A percentile compares a stretch with the other conserved stretches of the same genome.
These are phyloP conservation scores for Styela clava DNA, from an alignment of 23 tunicate genomes.

Conservation along the genomic window DNA sequence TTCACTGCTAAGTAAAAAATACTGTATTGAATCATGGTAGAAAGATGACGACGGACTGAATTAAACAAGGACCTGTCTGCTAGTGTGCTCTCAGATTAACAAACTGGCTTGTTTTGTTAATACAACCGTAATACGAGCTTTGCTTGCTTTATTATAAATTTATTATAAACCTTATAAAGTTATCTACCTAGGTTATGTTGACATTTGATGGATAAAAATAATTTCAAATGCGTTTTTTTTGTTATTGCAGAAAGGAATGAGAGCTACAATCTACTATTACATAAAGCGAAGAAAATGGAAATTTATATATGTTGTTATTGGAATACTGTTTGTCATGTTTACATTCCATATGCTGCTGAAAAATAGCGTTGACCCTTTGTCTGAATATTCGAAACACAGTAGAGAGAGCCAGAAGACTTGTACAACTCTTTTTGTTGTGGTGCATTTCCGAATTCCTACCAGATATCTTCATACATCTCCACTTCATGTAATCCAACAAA, in stretches of 20 bases:
- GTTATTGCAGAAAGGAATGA: background rate
- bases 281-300: background rate
- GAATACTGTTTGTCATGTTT: background rate
- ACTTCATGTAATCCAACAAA: background rate
- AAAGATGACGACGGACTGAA: too few species aligned
- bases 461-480: background rate
- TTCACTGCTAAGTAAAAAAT: too few species aligned
- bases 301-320: background rate
- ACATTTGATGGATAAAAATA: too few species aligned
- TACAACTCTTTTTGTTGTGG: conserved; percentile 11
- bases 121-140: too few species aligned
- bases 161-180: too few species aligned
- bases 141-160: too few species aligned
- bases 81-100: too few species aligned
- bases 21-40: too few species aligned
- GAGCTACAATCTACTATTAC: background rate
- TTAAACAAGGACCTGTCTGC: too few species aligned
- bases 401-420: background rate
- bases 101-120: too few species aligned
- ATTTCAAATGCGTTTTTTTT: too few species aligned
- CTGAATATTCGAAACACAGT: background rate
- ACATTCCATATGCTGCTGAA: background rate
- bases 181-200: too few species aligned
- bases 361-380: background rate
- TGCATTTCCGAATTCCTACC: conserved; percentile 11